phyloP scores from a whole-genome alignment of 2,888 invertebrate genomes.

The Punctoribates punctum region DNA sequence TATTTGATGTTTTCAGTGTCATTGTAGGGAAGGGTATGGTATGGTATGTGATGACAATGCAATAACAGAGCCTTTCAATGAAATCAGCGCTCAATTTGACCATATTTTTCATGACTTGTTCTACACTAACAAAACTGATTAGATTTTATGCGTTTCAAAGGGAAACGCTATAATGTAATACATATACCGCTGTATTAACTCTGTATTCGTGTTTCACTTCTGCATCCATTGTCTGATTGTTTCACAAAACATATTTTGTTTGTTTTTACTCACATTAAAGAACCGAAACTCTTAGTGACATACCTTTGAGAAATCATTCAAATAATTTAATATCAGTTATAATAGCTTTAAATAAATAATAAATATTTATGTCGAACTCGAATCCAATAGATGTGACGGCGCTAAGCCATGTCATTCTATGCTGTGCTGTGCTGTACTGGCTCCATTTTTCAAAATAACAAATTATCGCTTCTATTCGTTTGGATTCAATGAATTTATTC shows the following conservation, averaged over 20 bases:
- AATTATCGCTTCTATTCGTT: too few relatives aligned
- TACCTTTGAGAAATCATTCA: not conserved
- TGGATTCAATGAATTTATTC: too few relatives aligned
- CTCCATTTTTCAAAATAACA: too few relatives aligned
- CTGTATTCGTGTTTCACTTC: not conserved
- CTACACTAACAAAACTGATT: constrained; percentile 14
- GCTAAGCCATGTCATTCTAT: too few relatives aligned
- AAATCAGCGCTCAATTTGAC: constrained; percentile 13
- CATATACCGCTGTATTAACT: not conserved
- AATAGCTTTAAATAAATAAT: not conserved
- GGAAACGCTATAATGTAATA: not conserved
- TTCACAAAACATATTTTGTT: constrained; percentile 1
- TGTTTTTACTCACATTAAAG: not conserved
- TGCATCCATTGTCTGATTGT: not conserved
- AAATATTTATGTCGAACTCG: not conserved
- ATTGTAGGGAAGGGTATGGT: not conserved
- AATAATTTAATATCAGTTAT: not conserved
- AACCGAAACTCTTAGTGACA: not conserved
- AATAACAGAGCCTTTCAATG: not conserved
- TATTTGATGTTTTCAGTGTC: not conserved
- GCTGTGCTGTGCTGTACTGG: too few relatives aligned
- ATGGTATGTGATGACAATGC: constrained; percentile 6
- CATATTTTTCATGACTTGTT: constrained; percentile 25
- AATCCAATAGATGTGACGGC: not conserved
- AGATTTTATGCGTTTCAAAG: constrained; percentile 12